Conservation (phyloP, 1,140 invertebrate genomes). For the Gryllus bimaculatus region DNA sequence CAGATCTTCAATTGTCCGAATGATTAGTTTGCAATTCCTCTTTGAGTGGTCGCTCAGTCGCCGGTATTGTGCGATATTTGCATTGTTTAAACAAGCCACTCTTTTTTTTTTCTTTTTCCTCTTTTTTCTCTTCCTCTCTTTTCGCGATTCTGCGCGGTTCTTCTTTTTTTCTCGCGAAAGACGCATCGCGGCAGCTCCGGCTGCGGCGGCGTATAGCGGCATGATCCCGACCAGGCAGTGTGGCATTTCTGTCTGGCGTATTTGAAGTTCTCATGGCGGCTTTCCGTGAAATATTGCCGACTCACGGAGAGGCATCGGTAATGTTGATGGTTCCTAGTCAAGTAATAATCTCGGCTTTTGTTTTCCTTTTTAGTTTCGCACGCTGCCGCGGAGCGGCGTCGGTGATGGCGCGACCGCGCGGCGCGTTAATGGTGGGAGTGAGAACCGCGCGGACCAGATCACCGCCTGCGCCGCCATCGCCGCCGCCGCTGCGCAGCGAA, state of each 20-base stretch:
- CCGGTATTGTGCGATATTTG: too few relatives aligned
- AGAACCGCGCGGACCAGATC: not conserved
- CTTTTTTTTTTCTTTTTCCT: too few relatives aligned
- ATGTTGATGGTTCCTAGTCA: not conserved
- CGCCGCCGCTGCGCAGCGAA: not conserved
- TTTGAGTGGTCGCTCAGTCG: too few relatives aligned
- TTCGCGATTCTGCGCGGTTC: too few relatives aligned
- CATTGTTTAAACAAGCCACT: too few relatives aligned
- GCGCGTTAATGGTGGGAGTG: not conserved
- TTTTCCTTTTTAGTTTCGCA: conserved; percentile 1
- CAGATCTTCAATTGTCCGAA: too few relatives aligned
- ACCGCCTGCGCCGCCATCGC: too few relatives aligned
- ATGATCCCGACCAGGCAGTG: not conserved
- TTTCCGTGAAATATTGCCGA: not conserved
- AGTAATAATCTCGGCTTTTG: not conserved
- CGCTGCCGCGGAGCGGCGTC: not conserved
- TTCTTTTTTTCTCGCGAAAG: too few relatives aligned
- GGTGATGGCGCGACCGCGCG: not conserved
- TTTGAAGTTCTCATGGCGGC: not conserved
- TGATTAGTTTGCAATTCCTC: too few relatives aligned
- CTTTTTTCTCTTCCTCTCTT: too few relatives aligned
- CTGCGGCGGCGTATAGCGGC: too few relatives aligned
- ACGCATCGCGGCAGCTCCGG: too few relatives aligned
- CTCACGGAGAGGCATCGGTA: not conserved
- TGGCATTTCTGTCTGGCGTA: not conserved